These are phyloP conservation scores for Athrips mouffetella DNA, from an alignment of 2,888 invertebrate genomes.

Conservation along the genomic window DNA sequence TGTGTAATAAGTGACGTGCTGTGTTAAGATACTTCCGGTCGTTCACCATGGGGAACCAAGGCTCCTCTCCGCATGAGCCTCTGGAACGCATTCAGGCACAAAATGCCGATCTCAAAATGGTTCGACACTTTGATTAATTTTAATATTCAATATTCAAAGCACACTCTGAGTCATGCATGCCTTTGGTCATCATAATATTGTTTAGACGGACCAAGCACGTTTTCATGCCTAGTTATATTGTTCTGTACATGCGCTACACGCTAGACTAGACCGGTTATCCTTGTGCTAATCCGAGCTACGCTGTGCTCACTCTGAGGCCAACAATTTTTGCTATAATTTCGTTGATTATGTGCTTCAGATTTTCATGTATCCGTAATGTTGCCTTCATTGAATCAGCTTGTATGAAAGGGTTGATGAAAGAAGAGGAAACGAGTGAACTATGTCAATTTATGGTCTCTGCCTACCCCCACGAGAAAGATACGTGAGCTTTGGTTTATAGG, in stretches of 20 bases:
- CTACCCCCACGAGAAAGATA: too few relatives aligned
- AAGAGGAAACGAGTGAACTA: too few relatives aligned
- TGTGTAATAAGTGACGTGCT: slow-evolving; percentile 39
- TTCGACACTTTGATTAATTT: slow-evolving; percentile 37
- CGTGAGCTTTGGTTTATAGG: too few relatives aligned
- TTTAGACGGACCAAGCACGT: slow-evolving; percentile 25
- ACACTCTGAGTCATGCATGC: slow-evolving; percentile 34
- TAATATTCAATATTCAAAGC: slow-evolving; percentile 32
- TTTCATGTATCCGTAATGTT: too few relatives aligned
- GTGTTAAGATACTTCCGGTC: slow-evolving; percentile 28
- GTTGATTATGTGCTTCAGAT: too few relatives aligned
- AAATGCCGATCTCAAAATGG: slow-evolving; percentile 70
- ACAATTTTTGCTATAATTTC: background rate
- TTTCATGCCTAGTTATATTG: background rate
- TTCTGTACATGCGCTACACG: background rate
- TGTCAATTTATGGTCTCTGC: too few relatives aligned
- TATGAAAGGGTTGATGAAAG: too few relatives aligned
- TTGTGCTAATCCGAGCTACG: background rate
- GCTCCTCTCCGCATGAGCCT: slow-evolving; percentile 89
- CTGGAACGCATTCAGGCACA: slow-evolving; percentile 82
- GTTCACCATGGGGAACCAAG: slow-evolving; percentile 86
- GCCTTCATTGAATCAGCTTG: too few relatives aligned
- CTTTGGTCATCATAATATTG: slow-evolving; percentile 34
- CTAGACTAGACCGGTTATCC: slow-evolving; percentile 2
- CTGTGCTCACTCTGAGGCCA: too few relatives aligned